Conservation (phyloP, 2,797 vertebrate species). For the Craterocephalus amniculus region DNA sequence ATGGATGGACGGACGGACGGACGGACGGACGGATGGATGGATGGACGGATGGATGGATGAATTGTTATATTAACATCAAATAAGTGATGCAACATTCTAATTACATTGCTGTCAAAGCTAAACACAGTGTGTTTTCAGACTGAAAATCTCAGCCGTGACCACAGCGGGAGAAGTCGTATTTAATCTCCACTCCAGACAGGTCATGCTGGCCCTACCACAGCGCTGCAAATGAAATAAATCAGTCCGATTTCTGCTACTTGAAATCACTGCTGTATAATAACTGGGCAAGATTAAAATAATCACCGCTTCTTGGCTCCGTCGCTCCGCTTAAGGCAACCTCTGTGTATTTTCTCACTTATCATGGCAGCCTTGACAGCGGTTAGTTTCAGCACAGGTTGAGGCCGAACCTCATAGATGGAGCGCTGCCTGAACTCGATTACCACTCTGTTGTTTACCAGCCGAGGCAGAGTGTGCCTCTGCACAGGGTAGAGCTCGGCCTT, state of each 20-base stretch:
- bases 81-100: neutral
- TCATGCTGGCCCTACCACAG: constrained; percentile 19
- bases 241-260: constrained; percentile 19
- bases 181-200: constrained; percentile 30
- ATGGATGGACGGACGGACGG: too few species aligned
- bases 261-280: constrained; percentile 43
- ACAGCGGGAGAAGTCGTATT: constrained; percentile 29
- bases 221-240: constrained; percentile 37
- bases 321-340: constrained; percentile 34
- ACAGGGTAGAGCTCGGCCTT: constrained; percentile 6
- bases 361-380: constrained; percentile 22
- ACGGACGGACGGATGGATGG: too few species aligned
- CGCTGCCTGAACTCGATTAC: constrained; percentile 11
- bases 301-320: constrained; percentile 20
- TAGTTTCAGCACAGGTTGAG: constrained; percentile 2
- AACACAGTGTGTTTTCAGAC: neutral
- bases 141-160: constrained; percentile 11
- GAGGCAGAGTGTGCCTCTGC: constrained; percentile 1
- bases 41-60: too few species aligned
- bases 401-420: constrained; percentile 25
- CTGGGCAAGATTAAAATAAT: constrained; percentile 43
- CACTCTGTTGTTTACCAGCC: constrained; percentile 4
- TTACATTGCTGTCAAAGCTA: neutral
- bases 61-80: neutral
- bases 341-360: constrained; percentile 19